These are phyloP conservation scores for Drosophila mauritiana DNA, from an alignment of 1,140 invertebrate species.

Conservation along the genomic window DNA sequence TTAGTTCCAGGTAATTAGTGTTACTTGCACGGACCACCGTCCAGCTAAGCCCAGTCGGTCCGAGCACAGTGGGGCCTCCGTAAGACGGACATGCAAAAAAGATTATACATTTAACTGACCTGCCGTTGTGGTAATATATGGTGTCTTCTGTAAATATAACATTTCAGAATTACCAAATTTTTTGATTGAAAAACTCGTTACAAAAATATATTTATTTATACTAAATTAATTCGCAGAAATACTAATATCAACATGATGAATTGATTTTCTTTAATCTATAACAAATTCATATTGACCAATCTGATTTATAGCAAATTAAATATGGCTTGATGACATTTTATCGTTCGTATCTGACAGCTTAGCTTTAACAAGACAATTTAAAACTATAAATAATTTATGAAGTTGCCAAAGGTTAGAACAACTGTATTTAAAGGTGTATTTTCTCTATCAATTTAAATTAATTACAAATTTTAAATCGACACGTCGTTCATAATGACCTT, in stretches of 20 bases:
- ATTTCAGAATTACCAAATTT: too few relatives aligned
- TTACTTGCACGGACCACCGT: conserved; percentile 52
- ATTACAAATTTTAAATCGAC: neutral
- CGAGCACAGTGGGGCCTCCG: conserved; percentile 9
- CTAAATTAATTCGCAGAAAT: too few relatives aligned
- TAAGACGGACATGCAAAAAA: neutral
- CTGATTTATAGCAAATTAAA: neutral
- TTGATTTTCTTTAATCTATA: too few relatives aligned
- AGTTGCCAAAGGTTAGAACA: neutral
- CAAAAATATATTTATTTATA: too few relatives aligned
- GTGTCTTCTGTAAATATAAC: too few relatives aligned
- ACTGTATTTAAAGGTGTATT: neutral
- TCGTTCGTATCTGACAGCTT: neutral
- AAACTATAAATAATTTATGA: neutral
- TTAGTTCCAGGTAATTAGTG: conserved; percentile 89
- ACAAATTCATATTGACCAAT: too few relatives aligned
- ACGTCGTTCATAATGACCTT: neutral
- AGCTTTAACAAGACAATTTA: conserved; percentile 1
- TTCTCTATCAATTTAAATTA: neutral
- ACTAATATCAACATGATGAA: neutral
- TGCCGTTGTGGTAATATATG: too few relatives aligned
- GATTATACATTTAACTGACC: neutral
- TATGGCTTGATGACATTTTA: neutral
- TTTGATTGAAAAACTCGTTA: too few relatives aligned
- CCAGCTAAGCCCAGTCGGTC: conserved; percentile 14